Base-by-base conservation (phyloP, 1,140 invertebrate genomes). In the Trichonephila inaurata region DNA sequence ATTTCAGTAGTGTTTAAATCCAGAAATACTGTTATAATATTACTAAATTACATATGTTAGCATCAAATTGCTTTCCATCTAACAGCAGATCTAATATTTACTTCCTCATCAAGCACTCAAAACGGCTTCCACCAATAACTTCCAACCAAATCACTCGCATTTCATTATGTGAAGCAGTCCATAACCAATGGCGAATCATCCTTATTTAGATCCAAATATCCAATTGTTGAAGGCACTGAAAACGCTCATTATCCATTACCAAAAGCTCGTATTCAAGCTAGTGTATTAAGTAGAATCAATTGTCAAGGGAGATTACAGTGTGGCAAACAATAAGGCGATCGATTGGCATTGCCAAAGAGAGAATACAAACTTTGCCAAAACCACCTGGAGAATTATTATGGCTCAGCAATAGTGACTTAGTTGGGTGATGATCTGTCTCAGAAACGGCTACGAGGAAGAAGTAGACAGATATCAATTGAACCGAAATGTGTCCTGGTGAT, bases 281-380 rank as follows among this genome's bases (percentile, higher is more conserved):
- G 14, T 18, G 24, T 16, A 28, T 72, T 72, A 16, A 40, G 19
- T 21, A 21, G 81, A 83, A 83, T 83, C 81, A 83, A 83, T 83
- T 83, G 81, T 83, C 81, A 83, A 28, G 51, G 81, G 81, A 83
- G 40, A 83, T 83, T 83, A 51, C 44, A 58, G 81, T n/a, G 81
- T 83, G 44, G 81, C 81, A 83, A 83, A 83, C 81, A 83, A 83
- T 72, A 83, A 12, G 40, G 16, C 81, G 44, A 83, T 83, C 81
- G 81, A 83, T 72, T 21, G 21, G 21, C 64, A 66, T n/a, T 81
- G 81, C 81, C 81, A 83, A 10, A 12, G 81, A 83, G 18, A 58
- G 81, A 83, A 83, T 28, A 33, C 40, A 83, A 83, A 83, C 81
- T 83, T 83, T 83, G 44, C 40, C 81, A 40, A 58, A 72, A 72